Evolutionary conservation across 1,140 invertebrate genomes (phyloP).

Genomic region (Cydia pomonella): DNA sequence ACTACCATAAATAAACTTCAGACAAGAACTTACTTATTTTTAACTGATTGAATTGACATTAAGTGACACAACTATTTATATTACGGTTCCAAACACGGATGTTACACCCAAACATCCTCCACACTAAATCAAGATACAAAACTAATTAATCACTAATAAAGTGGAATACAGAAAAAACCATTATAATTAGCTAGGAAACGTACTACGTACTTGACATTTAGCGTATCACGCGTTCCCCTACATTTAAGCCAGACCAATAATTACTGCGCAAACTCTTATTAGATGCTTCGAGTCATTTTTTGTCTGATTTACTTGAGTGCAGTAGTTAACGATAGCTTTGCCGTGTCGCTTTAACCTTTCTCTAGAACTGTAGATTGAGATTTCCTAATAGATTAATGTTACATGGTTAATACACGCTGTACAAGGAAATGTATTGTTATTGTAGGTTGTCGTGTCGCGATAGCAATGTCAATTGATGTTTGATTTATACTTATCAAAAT

Average conservation of each 20-base stretch:
- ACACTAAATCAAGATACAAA: conserved; percentile 23
- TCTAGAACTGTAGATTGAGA: background rate
- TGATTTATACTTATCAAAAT: conserved; percentile 15
- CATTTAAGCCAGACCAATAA: conserved; percentile 10
- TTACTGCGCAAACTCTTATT: conserved; percentile 19
- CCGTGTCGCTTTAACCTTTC: conserved; percentile 7
- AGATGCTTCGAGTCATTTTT: conserved; percentile 6
- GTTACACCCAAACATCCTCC: conserved; percentile 11
- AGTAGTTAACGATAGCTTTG: background rate
- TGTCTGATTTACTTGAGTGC: background rate
- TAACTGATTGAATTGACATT: conserved; percentile 2
- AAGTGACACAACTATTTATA: conserved; percentile 7
- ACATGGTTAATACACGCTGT: background rate
- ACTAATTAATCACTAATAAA: conserved; percentile 28
- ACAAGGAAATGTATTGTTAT: conserved; percentile 22
- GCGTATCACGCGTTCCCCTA: conserved; percentile 12
- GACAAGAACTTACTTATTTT: background rate
- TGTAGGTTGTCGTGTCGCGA: background rate
- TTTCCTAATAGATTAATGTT: background rate
- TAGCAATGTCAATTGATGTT: background rate
- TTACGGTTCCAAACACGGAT: conserved; percentile 1
- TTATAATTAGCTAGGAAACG: conserved; percentile 32
- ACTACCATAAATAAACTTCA: background rate
- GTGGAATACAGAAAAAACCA: conserved; percentile 20
- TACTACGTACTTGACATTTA: conserved; percentile 29